Base-by-base conservation (phyloP, 2,113 vertebrate species). In the Ovibos moschatus region DNA sequence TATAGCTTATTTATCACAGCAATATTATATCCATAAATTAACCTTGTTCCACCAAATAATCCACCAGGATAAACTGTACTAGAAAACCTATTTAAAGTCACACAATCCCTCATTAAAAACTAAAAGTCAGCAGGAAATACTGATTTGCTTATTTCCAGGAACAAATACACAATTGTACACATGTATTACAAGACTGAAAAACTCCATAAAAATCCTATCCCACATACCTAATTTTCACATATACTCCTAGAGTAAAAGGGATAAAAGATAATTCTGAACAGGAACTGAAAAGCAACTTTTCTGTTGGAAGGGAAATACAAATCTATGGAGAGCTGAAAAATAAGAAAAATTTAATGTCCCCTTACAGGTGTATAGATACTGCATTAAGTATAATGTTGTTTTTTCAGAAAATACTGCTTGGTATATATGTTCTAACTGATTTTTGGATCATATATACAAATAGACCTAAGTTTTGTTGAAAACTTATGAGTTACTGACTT, bases 1-100 rank as follows among this genome's bases (percentile, higher is more conserved):
- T 53, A 28, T 58, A 87, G 55, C 7, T 76, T 76, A 43, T 76
- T 76, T 90, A 45, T 85, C 90, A 76, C 8, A 88, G 87, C 30
- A 89, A n/a, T 92, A 55, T 93, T 64, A 76, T 6, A 83, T 23
- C 17, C 62, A 96, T 33, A 95, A 89, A 86, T 50, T 92, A 74
- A 89, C 17, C 45, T 82, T 87, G 33, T 78, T 94, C 53, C 47
- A 94, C 36, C 85, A 95, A 78, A 78, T 91, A 95, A 95, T 76
- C 78, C 36, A 83, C 33, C 47, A 95, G 81, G 40, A 81, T 76
- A 93, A 97, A 85, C 28, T 78, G 33, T 10, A 82, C 43, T 88
- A 3, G 33, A 96, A 97, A 74, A 81, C 7, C 19, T 91, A 40
- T 57, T 87, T n/a, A 91, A 92, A 84, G 43, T 78, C 57, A 92